A percentile compares a stretch with the other conserved stretches of the same genome.
Evolutionary conservation across 2,113 vertebrate species (phyloP).

Genomic region (Eclectus roratus): DNA sequence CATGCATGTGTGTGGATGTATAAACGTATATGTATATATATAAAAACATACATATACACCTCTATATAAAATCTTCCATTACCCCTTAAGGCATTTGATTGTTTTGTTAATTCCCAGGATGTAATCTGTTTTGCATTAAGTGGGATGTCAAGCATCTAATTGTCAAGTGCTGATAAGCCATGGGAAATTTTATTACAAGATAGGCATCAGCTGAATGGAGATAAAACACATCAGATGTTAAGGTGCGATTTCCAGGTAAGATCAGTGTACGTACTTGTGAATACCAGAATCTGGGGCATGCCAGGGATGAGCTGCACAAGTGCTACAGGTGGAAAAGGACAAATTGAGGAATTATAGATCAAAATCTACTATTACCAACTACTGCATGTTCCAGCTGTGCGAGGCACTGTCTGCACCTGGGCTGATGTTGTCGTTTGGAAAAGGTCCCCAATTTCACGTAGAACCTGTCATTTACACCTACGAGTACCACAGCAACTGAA

Average conservation of each 20-base stretch:
- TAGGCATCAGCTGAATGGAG: conserved; percentile 51
- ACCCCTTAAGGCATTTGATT: conserved; percentile 31
- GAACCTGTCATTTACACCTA: conserved; percentile 22
- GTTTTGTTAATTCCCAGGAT: conserved; percentile 63
- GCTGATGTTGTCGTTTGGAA: not conserved
- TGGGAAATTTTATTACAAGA: conserved; percentile 54
- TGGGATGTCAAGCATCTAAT: conserved; percentile 50
- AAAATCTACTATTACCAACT: not conserved
- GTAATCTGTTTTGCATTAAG: conserved; percentile 61
- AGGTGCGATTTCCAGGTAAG: not conserved
- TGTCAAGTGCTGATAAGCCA: conserved; percentile 50
- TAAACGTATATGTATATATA: not conserved
- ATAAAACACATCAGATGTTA: conserved; percentile 23
- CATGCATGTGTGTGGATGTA: not conserved
- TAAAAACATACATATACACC: not conserved
- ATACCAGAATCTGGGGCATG: not conserved
- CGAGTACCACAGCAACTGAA: conserved; percentile 9
- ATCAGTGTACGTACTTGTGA: not conserved
- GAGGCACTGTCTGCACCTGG: not conserved
- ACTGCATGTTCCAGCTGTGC: not conserved
- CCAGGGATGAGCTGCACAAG: not conserved
- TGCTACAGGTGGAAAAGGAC: not conserved
- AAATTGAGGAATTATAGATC: not conserved
- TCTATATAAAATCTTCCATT: not conserved
- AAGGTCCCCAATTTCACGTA: not conserved